Base-by-base conservation (phyloP, 2,797 vertebrate species). In the Takifugu ocellatus region DNA sequence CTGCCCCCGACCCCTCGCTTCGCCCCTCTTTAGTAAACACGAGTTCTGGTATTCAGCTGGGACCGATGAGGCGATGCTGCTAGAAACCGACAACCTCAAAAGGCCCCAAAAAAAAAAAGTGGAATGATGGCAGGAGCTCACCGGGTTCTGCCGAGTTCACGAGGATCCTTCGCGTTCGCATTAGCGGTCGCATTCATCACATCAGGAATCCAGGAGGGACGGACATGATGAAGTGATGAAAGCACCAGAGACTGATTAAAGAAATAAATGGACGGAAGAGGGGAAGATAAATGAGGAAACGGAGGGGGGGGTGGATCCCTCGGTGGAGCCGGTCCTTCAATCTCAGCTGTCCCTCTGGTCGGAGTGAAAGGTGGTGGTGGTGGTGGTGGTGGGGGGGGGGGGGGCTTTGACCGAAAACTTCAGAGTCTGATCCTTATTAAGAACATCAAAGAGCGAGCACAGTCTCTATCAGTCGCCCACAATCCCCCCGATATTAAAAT, bases 371-470 rank as follows among this genome's bases (percentile, higher is more conserved):
- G 59, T 7, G 66, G 45, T 48, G 59, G 59, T 16, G 21, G 21
- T 21, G 17, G 17, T 21, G 17, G 17, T 21, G 17, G n/a, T n/a
- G n/a, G n/a, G n/a, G n/a, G n/a, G n/a, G 21, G 21, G 21, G 24
- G 26, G 42, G 61, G 31, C 62, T 82, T 72, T 70, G 74, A 64
- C 75, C 70, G 21, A 61, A 77, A 79, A 81, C 48, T 5, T 66
- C 0, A 0, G 63, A 82, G 83, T 78, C 82, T 86, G 84, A 87
- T 84, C 82, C 84, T 90, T 83, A 87, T 89, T 90, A 88, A 75
- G 78, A 82, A 88, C 84, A 79, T 90, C 85, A 90, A 90, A 90
- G 88, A 78, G 65, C 75, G 66, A 68, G 61, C 61, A 57, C 51
- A 79, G 76, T 72, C 75, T 76, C 79, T 84, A 88, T 89, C 88